These are phyloP conservation scores for Callopanchax toddi DNA, from an alignment of 2,113 vertebrate genomes.

Conservation along the genomic window DNA sequence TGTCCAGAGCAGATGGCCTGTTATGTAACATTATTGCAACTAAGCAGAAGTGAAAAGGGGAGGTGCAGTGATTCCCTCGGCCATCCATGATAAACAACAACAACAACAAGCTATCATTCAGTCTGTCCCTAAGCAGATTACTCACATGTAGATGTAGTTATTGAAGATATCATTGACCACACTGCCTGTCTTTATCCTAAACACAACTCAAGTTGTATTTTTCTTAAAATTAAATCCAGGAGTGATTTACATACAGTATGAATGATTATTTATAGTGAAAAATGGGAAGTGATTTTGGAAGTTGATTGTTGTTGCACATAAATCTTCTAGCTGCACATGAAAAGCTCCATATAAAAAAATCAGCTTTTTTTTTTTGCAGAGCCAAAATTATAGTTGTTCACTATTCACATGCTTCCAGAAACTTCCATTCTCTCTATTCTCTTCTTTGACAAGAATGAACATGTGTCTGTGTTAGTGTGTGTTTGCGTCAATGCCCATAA, in stretches of 20 bases:
- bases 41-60: constrained; percentile 57
- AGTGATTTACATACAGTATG: neutral
- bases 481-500: constrained; percentile 2
- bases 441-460: neutral
- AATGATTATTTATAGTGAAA: too few relatives aligned
- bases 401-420: neutral
- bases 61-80: constrained; percentile 36
- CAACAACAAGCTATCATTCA: constrained; percentile 28
- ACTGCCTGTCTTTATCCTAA: too few relatives aligned
- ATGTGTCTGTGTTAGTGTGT: neutral
- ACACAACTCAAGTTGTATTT: too few relatives aligned
- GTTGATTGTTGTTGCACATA: too few relatives aligned
- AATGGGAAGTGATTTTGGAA: too few relatives aligned
- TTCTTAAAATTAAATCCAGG: neutral
- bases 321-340: too few relatives aligned
- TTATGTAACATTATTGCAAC: constrained; percentile 72
- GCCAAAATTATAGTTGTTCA: neutral
- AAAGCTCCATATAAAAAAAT: neutral
- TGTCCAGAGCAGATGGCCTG: constrained; percentile 69
- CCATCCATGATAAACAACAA: constrained; percentile 1
- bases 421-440: neutral
- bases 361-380: neutral
- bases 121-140: constrained; percentile 4
- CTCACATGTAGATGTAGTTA: neutral
- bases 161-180: neutral